A percentile compares a stretch with the other conserved stretches of the same genome.
Conservation (phyloP, 2,113 vertebrate genomes). For the Antechinus stuartii region DNA sequence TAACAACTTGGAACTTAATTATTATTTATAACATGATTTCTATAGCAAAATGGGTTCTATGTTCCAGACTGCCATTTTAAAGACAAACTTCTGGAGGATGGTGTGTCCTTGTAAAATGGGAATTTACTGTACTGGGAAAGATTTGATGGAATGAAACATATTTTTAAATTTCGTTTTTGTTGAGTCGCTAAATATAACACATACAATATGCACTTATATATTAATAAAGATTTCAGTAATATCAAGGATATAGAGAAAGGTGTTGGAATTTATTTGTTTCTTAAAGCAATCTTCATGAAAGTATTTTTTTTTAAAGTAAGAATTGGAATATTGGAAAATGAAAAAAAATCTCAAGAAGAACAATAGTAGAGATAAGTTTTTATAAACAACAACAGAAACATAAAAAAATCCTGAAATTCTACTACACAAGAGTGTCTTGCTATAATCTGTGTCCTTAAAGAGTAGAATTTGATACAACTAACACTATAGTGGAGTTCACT, state of each 20-base stretch:
- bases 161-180: slow-evolving; percentile 9
- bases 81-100: slow-evolving; percentile 35
- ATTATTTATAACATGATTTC: slow-evolving; percentile 20
- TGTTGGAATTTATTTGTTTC: slow-evolving; percentile 6
- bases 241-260: neutral
- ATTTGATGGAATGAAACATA: neutral
- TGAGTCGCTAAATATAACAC: slow-evolving; percentile 18
- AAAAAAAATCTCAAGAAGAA: slow-evolving; percentile 30
- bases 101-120: slow-evolving; percentile 5
- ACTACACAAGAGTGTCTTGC: slow-evolving; percentile 5
- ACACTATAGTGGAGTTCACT: neutral
- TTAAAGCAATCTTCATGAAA: slow-evolving; percentile 27
- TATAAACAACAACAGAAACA: neutral
- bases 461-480: neutral
- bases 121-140: slow-evolving; percentile 13
- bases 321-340: slow-evolving; percentile 9
- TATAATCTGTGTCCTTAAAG: neutral
- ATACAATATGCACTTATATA: slow-evolving; percentile 17
- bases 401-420: slow-evolving; percentile 43
- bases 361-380: slow-evolving; percentile 23
- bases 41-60: neutral
- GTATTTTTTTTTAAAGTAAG: neutral
- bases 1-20: neutral
- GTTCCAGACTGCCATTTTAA: slow-evolving; percentile 4
- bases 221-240: neutral